These are phyloP conservation scores for Sympetrum striolatum DNA, from an alignment of 2,888 invertebrate species.

Conservation along the genomic window DNA sequence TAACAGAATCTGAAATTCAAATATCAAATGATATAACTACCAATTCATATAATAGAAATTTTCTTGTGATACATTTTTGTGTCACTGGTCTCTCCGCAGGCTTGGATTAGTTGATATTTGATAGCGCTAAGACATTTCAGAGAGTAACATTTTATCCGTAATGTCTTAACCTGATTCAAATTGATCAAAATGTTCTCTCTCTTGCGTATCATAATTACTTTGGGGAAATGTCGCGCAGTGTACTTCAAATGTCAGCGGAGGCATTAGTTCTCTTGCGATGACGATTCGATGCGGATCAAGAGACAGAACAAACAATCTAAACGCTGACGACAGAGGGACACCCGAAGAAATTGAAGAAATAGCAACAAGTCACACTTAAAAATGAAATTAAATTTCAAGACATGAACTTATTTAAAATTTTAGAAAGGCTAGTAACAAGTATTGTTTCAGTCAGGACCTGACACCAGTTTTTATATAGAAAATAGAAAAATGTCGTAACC, in stretches of 20 bases:
- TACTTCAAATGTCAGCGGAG: slow-evolving; percentile 9
- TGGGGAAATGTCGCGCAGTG: background rate
- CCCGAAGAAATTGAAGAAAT: background rate
- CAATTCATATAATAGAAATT: too few species aligned
- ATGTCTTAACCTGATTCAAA: background rate
- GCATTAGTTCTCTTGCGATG: background rate
- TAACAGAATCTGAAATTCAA: too few species aligned
- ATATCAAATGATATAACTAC: too few species aligned
- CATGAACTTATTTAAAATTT: too few species aligned
- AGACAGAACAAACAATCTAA: background rate
- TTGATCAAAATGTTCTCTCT: background rate
- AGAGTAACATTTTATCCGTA: too few species aligned
- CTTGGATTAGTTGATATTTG: too few species aligned
- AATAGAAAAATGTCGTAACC: background rate
- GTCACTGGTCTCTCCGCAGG: too few species aligned
- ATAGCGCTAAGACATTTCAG: too few species aligned
- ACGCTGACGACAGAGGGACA: background rate
- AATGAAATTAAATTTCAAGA: background rate
- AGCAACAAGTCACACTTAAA: background rate
- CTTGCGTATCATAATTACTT: background rate
- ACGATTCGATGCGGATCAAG: background rate
- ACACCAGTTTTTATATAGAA: background rate
- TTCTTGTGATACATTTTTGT: too few species aligned
- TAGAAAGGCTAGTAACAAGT: background rate
- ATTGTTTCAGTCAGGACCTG: background rate